phyloP scores from a whole-genome alignment of 2,113 vertebrate species.

The Syngnathus scovelli region DNA sequence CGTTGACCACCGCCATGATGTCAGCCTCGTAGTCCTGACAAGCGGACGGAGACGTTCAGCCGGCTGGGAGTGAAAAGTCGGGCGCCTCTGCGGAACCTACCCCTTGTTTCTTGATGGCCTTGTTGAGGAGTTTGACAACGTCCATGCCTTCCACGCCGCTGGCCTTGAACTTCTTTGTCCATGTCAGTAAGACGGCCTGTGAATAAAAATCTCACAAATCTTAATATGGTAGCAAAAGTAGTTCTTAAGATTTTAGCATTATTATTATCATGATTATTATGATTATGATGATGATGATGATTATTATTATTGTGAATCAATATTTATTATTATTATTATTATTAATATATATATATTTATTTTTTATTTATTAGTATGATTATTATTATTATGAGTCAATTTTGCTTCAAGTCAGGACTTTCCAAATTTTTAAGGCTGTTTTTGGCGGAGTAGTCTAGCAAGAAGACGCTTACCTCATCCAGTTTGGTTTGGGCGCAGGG shows the following conservation, averaged over 20 bases:
- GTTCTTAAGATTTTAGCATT: too few species aligned
- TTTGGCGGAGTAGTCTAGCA: background rate
- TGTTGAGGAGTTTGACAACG: conserved; percentile 89
- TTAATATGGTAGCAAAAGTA: too few species aligned
- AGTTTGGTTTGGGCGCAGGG: conserved; percentile 88
- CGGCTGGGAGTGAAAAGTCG: too few species aligned
- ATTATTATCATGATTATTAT: too few species aligned
- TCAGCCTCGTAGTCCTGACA: conserved; percentile 90
- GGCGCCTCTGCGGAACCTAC: conserved; percentile 60
- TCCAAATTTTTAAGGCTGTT: background rate
- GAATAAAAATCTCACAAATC: background rate
- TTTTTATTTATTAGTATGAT: too few species aligned
- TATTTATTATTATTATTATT: too few species aligned
- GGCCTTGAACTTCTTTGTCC: conserved; percentile 95
- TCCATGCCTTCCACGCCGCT: conserved; percentile 92
- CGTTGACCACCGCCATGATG: conserved; percentile 96
- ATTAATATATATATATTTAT: too few species aligned
- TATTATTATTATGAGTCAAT: too few species aligned
- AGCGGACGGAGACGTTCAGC: too few species aligned
- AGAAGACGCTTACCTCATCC: conserved; percentile 79
- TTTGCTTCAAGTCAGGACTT: too few species aligned
- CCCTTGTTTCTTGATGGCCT: conserved; percentile 94
- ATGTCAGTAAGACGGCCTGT: conserved; percentile 86
- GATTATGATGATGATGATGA: too few species aligned
- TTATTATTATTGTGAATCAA: too few species aligned